Conservation (phyloP, 1,140 invertebrate species). For the Lycorma delicatula region DNA sequence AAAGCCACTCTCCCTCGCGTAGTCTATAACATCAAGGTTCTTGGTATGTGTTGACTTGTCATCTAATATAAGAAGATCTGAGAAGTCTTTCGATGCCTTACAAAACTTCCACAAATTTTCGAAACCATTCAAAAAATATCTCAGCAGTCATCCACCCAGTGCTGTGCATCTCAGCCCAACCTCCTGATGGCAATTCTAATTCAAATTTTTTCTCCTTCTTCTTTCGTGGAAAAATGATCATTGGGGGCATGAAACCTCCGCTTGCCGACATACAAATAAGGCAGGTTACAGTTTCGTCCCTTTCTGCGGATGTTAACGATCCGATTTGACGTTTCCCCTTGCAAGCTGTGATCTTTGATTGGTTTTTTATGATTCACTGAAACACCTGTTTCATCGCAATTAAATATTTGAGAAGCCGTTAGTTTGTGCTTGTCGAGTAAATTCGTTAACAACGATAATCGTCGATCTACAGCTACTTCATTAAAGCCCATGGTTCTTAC, state of each 20-base stretch:
- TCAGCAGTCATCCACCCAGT: constrained; percentile 37
- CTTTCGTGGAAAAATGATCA: constrained; percentile 38
- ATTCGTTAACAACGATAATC: background rate
- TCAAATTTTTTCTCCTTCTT: constrained; percentile 25
- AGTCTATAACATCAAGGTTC: constrained; percentile 33
- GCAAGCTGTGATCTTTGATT: constrained; percentile 23
- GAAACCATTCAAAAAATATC: constrained; percentile 18
- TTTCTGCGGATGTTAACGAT: constrained; percentile 30
- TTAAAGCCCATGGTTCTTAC: constrained; percentile 21
- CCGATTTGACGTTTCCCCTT: constrained; percentile 35
- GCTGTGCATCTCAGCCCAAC: constrained; percentile 27
- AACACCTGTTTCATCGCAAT: constrained; percentile 28
- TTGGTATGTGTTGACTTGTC: constrained; percentile 31
- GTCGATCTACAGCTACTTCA: background rate
- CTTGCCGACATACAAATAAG: constrained; percentile 34
- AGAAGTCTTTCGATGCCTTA: constrained; percentile 26
- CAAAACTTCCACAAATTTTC: constrained; percentile 25
- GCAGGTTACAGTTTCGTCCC: constrained; percentile 31
- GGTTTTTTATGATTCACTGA: constrained; percentile 27
- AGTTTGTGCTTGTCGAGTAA: background rate
- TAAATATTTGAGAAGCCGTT: background rate
- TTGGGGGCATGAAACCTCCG: constrained; percentile 37
- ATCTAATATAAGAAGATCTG: constrained; percentile 36
- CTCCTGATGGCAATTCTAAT: constrained; percentile 26
- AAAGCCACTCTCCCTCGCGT: constrained; percentile 25